These are phyloP conservation scores for Orthonychiurus folsomi DNA, from an alignment of 2,888 invertebrate genomes.

Conservation along the genomic window DNA sequence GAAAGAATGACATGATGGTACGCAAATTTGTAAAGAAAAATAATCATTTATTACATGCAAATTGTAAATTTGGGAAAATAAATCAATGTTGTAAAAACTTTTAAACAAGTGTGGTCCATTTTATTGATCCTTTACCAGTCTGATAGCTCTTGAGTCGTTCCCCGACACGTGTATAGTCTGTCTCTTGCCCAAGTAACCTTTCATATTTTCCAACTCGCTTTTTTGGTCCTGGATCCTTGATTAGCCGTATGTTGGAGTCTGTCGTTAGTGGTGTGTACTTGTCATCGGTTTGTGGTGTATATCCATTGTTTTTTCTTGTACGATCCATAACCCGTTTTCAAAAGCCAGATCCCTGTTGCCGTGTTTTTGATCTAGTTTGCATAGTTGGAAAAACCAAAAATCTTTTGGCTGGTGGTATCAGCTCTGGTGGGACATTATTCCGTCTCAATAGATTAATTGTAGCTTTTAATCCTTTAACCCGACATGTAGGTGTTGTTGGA, in stretches of 20 bases:
- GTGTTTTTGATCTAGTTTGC: not conserved
- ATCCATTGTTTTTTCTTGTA: not conserved
- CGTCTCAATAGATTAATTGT: not conserved
- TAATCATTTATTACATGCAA: not conserved
- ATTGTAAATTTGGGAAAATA: not conserved
- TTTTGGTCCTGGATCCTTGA: no score
- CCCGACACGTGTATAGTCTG: not conserved
- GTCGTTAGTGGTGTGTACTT: no score
- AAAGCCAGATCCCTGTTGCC: not conserved
- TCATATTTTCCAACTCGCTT: no score
- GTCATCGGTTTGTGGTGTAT: not conserved
- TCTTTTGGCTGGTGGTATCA: not conserved
- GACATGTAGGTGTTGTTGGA: not conserved
- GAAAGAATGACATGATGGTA: constrained; percentile 9
- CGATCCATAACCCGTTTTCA: not conserved
- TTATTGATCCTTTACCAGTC: not conserved
- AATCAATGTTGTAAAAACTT: constrained; percentile 3
- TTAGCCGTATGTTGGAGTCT: no score
- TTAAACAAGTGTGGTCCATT: not conserved
- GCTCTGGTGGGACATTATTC: not conserved
- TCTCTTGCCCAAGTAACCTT: not conserved
- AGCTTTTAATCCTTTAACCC: not conserved
- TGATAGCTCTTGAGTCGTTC: no score
- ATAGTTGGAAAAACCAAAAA: not conserved
- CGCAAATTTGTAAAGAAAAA: constrained; percentile 3